Percentiles rank a stretch among this genome's conserved stretches.
Conservation (phyloP, 2,113 vertebrate species). For the Hepsetus odoe region DNA sequence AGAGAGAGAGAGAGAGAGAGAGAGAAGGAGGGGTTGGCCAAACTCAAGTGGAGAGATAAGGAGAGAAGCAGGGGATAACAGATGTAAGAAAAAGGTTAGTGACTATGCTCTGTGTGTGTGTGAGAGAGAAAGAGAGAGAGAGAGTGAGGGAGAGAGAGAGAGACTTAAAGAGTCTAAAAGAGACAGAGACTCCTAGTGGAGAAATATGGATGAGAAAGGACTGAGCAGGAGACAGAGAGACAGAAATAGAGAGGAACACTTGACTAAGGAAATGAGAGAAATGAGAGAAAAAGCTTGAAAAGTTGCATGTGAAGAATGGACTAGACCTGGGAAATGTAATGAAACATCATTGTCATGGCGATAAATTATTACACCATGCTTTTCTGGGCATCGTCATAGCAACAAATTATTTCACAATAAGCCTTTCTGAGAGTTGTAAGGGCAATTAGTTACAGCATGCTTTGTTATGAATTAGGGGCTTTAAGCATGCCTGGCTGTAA, state of each 20-base stretch:
- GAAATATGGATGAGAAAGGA: constrained; percentile 46
- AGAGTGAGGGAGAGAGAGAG: constrained; percentile 18
- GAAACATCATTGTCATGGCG: constrained; percentile 48
- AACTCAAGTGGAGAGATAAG: constrained; percentile 53
- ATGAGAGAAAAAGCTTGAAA: constrained; percentile 46
- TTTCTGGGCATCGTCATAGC: background rate
- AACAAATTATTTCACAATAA: background rate
- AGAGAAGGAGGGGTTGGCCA: constrained; percentile 21
- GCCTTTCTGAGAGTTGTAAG: background rate
- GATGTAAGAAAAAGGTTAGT: constrained; percentile 59
- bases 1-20: constrained; percentile 48
- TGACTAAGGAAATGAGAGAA: constrained; percentile 20
- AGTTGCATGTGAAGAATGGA: background rate
- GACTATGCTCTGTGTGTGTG: constrained; percentile 27
- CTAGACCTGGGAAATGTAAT: constrained; percentile 61
- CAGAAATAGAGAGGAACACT: constrained; percentile 4
- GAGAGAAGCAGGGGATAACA: constrained; percentile 57
- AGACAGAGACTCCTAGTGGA: constrained; percentile 29
- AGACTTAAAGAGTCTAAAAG: constrained; percentile 33
- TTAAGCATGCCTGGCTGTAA: too few species aligned
- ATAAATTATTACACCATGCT: background rate
- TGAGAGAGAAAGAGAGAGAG: constrained; percentile 11
- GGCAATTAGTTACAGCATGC: background rate
- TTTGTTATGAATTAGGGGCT: background rate
- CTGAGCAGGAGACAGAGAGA: constrained; percentile 23